Evolutionary conservation across 2,113 vertebrate genomes (phyloP), one percentile per base, ranked within the genome.

Genomic region (Siniperca chuatsi): DNA sequence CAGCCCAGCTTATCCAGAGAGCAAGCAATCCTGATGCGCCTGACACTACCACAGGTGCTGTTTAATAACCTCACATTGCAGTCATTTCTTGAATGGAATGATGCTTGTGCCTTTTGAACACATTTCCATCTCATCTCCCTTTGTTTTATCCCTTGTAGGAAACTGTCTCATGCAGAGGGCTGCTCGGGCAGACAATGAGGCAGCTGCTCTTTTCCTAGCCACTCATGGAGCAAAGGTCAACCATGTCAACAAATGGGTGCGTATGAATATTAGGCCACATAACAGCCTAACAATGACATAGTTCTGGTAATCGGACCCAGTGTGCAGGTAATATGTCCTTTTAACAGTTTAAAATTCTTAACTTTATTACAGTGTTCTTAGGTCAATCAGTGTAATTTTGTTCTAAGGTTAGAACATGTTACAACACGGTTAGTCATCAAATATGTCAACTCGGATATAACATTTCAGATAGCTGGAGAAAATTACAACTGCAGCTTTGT

Each of bases 141-240:
- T 5, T 15, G 2, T 52, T 75, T 40, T 55, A 0, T 37, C 60
- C 61, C 83, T 78, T 81, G 15, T 55, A 99, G 98, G 95, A 81
- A 98, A 97, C 95, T 98, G 98, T 91, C 96, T 99, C 83, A 96
- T 99, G 83, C 98, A 99, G 93, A 96, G 97, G 92, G 98, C 98
- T 75, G 96, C 97, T 12, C 95, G 95, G 65, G 94, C 96, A 33
- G 97, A 95, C 88, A 99, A 96, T 60, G 98, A 99, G 90, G 97
- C 98, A 11, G 98, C 98, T 13, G 96, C 98, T 83, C 97, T 99
- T 84, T 99, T 99, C 94, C 91, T 99, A 55, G 97, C 97, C 78
- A 97, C 98, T 61, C 98, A 96, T 2, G 97, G 97, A 86, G 98
- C 98, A 92, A 97, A 97, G 79, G 98, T 98, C 90, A 99, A 99